phyloP scores from a whole-genome alignment of 2,797 vertebrate species.

The Crenichthys baileyi region DNA sequence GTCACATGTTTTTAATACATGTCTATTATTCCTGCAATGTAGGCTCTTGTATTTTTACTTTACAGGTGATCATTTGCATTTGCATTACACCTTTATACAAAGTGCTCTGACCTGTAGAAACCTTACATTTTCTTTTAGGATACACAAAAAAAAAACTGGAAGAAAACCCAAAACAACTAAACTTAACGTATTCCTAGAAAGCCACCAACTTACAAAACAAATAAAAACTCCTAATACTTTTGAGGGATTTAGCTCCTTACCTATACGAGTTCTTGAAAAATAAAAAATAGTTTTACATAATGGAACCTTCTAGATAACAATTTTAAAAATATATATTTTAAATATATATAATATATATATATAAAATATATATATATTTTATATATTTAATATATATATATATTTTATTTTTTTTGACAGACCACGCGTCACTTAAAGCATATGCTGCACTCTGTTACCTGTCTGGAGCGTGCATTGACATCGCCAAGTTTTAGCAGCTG shows the following conservation, averaged over 20 bases:
- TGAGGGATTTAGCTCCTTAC: slow-evolving; percentile 19
- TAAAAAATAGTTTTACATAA: slow-evolving; percentile 3
- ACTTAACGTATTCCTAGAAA: slow-evolving; percentile 18
- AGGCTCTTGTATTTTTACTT: background rate
- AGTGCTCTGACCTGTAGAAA: background rate
- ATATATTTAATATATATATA: too few species aligned
- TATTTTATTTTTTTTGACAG: background rate
- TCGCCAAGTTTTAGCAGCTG: slow-evolving; percentile 90
- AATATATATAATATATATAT: background rate
- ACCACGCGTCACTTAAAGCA: background rate
- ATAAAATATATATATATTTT: background rate
- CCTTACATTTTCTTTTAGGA: slow-evolving; percentile 5
- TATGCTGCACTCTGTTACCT: slow-evolving; percentile 72
- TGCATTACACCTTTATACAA: background rate
- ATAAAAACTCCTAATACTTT: slow-evolving; percentile 22
- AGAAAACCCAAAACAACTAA: slow-evolving; percentile 5
- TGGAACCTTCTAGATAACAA: background rate
- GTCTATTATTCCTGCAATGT: background rate
- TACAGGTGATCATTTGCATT: background rate
- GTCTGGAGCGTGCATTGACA: slow-evolving; percentile 89
- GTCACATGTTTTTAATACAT: background rate
- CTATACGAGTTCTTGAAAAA: slow-evolving; percentile 3
- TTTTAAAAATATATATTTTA: too few species aligned
- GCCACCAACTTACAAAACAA: slow-evolving; percentile 28
- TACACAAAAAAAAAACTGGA: background rate